phyloP scores from a whole-genome alignment of 2,797 vertebrate species.

The Argyrosomus regius region DNA sequence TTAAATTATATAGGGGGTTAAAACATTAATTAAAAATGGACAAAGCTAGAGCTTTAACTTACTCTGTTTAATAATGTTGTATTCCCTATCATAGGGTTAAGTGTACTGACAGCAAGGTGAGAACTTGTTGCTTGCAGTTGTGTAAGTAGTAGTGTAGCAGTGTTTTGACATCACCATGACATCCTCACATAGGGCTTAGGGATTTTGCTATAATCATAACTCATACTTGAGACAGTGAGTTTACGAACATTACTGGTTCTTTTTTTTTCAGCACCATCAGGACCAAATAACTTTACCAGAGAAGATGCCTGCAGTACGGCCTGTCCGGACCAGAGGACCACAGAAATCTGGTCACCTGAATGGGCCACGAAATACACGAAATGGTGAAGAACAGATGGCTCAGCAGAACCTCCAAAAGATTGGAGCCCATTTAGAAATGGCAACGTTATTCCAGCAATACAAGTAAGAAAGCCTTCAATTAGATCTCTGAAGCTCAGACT shows the following conservation, averaged over 20 bases:
- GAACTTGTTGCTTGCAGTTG: background rate
- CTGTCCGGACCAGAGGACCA: background rate
- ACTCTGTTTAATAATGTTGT: too few species aligned
- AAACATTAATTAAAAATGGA: too few species aligned
- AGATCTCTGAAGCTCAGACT: background rate
- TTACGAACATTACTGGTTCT: background rate
- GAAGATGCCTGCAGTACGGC: background rate
- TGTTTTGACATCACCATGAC: background rate
- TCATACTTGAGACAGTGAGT: background rate
- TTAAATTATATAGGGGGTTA: too few species aligned
- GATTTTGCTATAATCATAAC: background rate
- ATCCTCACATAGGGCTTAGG: background rate
- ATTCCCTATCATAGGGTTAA: too few species aligned
- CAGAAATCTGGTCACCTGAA: background rate
- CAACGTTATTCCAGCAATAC: conserved; percentile 25
- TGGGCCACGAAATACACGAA: background rate
- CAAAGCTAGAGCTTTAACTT: too few species aligned
- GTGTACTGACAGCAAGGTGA: too few species aligned
- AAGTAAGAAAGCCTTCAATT: conserved; percentile 17
- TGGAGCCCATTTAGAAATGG: background rate
- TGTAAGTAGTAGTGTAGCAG: background rate
- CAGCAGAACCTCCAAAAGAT: background rate
- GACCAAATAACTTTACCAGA: background rate
- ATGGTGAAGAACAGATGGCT: conserved; percentile 8
- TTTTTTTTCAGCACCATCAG: background rate